These are phyloP conservation scores for Sphinx pinastri DNA, from an alignment of 2,888 invertebrate genomes.

Conservation along the genomic window DNA sequence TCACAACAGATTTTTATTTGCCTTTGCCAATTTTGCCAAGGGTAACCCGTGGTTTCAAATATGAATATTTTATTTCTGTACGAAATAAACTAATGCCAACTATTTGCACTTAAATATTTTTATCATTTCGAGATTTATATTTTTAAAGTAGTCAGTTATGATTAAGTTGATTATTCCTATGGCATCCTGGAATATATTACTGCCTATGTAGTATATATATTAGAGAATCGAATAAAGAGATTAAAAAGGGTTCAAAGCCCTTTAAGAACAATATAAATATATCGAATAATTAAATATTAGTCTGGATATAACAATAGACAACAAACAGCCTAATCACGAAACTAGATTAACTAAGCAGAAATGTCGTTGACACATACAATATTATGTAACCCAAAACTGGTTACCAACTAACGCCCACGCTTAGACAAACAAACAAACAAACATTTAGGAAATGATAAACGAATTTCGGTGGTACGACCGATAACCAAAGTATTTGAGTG, in stretches of 20 bases:
- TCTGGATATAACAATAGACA: too few relatives aligned
- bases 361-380: not conserved
- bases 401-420: constrained; percentile 12
- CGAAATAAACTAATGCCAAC: too few relatives aligned
- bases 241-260: too few relatives aligned
- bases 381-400: constrained; percentile 21
- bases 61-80: too few relatives aligned
- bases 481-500: constrained; percentile 47
- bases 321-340: not conserved
- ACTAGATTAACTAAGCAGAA: not conserved
- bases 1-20: not conserved
- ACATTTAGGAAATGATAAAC: constrained; percentile 37
- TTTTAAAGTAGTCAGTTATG: too few relatives aligned
- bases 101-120: too few relatives aligned
- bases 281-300: not conserved
- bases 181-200: too few relatives aligned
- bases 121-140: too few relatives aligned
- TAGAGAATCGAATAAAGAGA: too few relatives aligned
- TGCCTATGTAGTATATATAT: too few relatives aligned
- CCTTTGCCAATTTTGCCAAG: not conserved
- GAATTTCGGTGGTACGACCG: constrained; percentile 39
- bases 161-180: too few relatives aligned
- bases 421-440: constrained; percentile 30
- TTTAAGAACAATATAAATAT: too few relatives aligned
- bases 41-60: not conserved